Conservation (phyloP, 2,888 invertebrate species). For the Gnatocerus cornutus region DNA sequence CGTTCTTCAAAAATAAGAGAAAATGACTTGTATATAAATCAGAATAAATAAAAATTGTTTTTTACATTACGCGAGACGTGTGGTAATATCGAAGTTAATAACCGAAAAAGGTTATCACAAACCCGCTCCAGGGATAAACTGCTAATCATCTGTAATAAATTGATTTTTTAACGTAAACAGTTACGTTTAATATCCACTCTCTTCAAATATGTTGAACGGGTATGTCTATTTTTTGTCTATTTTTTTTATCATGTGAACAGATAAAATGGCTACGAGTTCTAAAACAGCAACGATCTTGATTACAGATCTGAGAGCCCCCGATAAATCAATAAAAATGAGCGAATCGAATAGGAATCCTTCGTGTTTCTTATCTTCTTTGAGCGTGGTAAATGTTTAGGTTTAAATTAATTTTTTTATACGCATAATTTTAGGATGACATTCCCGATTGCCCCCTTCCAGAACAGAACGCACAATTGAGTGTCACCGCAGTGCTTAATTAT, state of each 20-base stretch:
- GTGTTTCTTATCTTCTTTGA: constrained; percentile 30
- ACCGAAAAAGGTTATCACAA: constrained; percentile 41
- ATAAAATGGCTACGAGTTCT: constrained; percentile 35
- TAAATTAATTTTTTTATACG: not conserved
- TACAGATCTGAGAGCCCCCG: constrained; percentile 20
- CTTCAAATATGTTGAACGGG: constrained; percentile 24
- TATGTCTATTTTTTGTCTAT: constrained; percentile 24
- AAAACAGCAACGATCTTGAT: constrained; percentile 5
- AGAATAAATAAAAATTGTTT: constrained; percentile 32
- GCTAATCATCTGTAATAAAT: constrained; percentile 16
- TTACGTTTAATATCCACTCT: constrained; percentile 10
- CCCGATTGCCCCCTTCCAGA: constrained; percentile 16
- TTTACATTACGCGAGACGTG: not conserved
- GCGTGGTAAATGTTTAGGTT: constrained; percentile 23
- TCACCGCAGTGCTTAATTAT: constrained; percentile 85
- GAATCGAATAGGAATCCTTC: constrained; percentile 8
- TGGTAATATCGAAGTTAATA: constrained; percentile 21
- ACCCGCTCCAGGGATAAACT: constrained; percentile 7
- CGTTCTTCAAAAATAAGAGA: constrained; percentile 51
- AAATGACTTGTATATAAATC: constrained; percentile 32
- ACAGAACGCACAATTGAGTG: constrained; percentile 76
- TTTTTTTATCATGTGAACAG: constrained; percentile 13
- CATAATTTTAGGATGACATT: constrained; percentile 36
- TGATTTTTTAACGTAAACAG: constrained; percentile 35
- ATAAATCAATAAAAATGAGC: constrained; percentile 27